phyloP scores from a whole-genome alignment of 2,888 invertebrate genomes.

The Sphecodes monilicornis region DNA sequence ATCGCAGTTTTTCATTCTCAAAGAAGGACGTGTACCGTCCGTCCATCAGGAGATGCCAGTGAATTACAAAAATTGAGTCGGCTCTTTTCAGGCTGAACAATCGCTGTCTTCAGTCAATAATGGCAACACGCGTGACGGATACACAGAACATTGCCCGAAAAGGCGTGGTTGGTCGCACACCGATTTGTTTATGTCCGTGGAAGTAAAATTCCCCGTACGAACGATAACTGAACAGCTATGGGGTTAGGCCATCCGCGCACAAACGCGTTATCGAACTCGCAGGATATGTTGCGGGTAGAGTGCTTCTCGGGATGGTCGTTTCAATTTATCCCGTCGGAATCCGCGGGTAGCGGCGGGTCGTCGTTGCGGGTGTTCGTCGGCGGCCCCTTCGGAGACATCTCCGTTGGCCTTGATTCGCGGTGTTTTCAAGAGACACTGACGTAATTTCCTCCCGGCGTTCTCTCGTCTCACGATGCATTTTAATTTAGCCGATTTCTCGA shows the following conservation, averaged over 20 bases:
- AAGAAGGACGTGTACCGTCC: too few relatives aligned
- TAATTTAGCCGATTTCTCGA: conserved; percentile 73
- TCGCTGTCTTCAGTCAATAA: too few relatives aligned
- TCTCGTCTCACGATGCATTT: conserved; percentile 73
- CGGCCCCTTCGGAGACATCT: neutral
- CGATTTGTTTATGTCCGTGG: too few relatives aligned
- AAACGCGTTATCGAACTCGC: neutral
- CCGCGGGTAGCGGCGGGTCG: neutral
- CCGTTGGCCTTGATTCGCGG: conserved; percentile 44
- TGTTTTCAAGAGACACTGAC: conserved; percentile 45
- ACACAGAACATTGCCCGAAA: too few relatives aligned
- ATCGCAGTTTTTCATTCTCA: too few relatives aligned
- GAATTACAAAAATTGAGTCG: too few relatives aligned
- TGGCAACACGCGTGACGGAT: too few relatives aligned
- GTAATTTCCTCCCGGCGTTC: conserved; percentile 47
- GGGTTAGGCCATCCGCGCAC: neutral
- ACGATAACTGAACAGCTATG: too few relatives aligned
- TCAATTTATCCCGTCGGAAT: conserved; percentile 31
- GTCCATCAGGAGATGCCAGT: too few relatives aligned
- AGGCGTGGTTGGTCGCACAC: too few relatives aligned
- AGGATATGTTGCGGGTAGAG: neutral
- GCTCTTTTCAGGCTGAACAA: too few relatives aligned
- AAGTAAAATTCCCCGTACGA: too few relatives aligned
- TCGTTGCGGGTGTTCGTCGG: neutral
- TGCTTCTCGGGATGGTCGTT: neutral